Evolutionary conservation across 2,113 vertebrate genomes (phyloP).

Genomic region (Heterocephalus glaber): DNA sequence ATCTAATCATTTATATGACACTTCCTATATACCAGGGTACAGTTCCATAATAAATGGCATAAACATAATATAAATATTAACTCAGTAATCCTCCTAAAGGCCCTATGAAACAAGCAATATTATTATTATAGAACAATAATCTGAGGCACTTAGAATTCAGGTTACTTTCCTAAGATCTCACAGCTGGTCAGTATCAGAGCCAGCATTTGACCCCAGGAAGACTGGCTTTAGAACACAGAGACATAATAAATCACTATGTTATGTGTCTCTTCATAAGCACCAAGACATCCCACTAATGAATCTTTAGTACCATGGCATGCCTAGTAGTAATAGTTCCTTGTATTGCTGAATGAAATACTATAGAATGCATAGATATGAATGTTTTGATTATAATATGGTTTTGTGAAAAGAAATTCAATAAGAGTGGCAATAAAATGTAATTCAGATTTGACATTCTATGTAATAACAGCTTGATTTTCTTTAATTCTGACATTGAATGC

Average conservation of each 20-base stretch:
- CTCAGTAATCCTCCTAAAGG: neutral
- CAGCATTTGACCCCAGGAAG: neutral
- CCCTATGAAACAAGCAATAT: neutral
- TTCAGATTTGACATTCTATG: neutral
- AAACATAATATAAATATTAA: conserved; percentile 21
- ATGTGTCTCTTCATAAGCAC: neutral
- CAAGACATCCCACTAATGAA: neutral
- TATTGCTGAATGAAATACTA: neutral
- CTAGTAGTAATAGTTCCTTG: neutral
- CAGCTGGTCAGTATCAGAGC: neutral
- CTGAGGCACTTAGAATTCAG: neutral
- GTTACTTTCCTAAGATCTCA: neutral
- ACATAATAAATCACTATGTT: neutral
- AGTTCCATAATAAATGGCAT: neutral
- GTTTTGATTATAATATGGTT: neutral
- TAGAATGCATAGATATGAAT: neutral
- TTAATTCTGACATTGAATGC: neutral
- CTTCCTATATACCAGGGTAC: neutral
- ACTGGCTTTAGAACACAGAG: neutral
- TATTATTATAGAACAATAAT: neutral
- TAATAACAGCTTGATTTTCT: neutral
- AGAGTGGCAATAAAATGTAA: neutral
- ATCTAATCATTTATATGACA: conserved; percentile 13
- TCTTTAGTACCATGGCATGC: neutral
- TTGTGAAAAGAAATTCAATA: conserved; percentile 8